These are phyloP conservation scores for Gordius sp. DNA, from an alignment of 2,888 invertebrate species.

Conservation along the genomic window DNA sequence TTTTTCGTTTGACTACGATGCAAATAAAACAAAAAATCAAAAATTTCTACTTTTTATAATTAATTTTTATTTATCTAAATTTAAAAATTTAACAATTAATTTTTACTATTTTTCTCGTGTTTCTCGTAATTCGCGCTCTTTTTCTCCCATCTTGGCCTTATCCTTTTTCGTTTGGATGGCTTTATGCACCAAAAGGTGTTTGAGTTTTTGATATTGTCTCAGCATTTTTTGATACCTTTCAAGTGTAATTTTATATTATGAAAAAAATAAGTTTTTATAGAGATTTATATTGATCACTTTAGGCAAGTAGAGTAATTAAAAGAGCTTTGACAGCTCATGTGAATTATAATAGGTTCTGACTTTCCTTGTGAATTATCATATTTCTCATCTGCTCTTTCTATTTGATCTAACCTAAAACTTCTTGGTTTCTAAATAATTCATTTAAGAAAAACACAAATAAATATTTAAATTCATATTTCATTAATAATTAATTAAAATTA, in stretches of 20 bases:
- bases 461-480: no score
- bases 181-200: constrained; percentile 8
- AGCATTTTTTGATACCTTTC: constrained; percentile 5
- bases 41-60: no score
- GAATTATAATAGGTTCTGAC: no score
- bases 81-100: no score
- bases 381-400: no score
- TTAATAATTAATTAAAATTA: no score
- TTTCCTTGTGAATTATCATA: no score
- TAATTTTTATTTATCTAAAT: no score
- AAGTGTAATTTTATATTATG: background rate
- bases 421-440: constrained; percentile 12
- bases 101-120: constrained; percentile 19
- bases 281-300: background rate
- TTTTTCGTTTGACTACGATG: no score
- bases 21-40: no score
- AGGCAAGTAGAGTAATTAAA: background rate
- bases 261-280: background rate
- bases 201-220: constrained; percentile 6
- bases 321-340: no score
- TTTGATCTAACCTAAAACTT: constrained; percentile 4
- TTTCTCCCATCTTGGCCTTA: constrained; percentile 14
- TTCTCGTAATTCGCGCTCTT: constrained; percentile 14
- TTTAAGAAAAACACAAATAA: no score
- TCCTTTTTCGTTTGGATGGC: constrained; percentile 4